Base-by-base conservation (phyloP, 2,113 vertebrate species). In the Pseudorhombus dupliciocellatus region DNA sequence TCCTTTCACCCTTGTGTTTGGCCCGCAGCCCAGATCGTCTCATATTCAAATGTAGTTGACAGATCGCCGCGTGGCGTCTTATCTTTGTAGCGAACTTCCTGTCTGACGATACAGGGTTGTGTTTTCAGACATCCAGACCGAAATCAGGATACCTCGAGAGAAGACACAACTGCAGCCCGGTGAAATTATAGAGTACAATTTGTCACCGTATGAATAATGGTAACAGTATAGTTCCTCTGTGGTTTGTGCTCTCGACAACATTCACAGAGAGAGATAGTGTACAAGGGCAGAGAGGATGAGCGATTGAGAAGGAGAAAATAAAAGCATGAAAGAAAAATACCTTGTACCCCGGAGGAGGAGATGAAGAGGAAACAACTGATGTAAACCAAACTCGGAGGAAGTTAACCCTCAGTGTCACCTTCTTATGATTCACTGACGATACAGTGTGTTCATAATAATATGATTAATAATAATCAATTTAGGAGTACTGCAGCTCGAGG, bases 1-100 rank as follows among this genome's bases (percentile, higher is more conserved):
- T 64, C 18, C 66, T 24, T 77, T 79, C 71, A 73, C 69, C 74
- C 63, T 60, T 70, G 75, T 83, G 66, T 81, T 75, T 85, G 85
- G 87, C 79, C 74, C 20, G 58, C 14, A 73, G 87, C 88, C 88
- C 73, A 51, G 76, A 79, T 69, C 40, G 70, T 89, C 85, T 90
- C 84, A 78, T 84, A 80, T 89, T 89, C 72, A 85, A 74, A 84
- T 80, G 66, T 55, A 59, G 72, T 26, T 83, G 80, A 79, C 84
- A 77, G 68, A 86, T 81, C 79, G 72, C 58, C 37, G 67, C 65
- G 24, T 34, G 56, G 62, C 57, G 37, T 79, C 70, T 85, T 87
- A 84, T 89, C 86, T 75, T 48, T 81, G 84, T 31, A 57, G 79
- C 8, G 50, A 55, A 72, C 73, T 86, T 88, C 84, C 84, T 70